Conservation (phyloP, 2,113 vertebrate species). For the Gobius niger region DNA sequence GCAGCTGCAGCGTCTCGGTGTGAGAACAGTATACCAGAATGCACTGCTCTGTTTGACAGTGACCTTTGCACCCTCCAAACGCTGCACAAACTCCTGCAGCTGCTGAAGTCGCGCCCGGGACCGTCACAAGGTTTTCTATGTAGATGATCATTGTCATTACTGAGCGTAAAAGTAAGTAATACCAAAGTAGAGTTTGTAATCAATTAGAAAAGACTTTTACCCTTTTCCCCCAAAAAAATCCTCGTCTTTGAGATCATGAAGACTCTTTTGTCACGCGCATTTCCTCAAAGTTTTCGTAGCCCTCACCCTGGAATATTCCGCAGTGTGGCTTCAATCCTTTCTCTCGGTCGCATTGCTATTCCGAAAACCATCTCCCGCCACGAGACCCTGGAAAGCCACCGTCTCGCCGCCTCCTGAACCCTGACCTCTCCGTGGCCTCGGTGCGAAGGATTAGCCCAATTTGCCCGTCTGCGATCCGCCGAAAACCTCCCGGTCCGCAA, state of each 20-base stretch:
- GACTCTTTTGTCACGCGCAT: too few relatives aligned
- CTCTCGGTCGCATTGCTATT: too few relatives aligned
- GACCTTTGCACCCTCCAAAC: background rate
- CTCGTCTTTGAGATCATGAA: too few relatives aligned
- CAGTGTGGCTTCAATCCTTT: too few relatives aligned
- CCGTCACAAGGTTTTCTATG: too few relatives aligned
- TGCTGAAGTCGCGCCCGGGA: background rate
- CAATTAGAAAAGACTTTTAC: too few relatives aligned
- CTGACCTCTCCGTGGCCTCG: constrained; percentile 58
- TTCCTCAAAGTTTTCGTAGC: too few relatives aligned
- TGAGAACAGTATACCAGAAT: background rate
- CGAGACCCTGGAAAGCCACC: constrained; percentile 22
- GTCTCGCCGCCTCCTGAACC: constrained; percentile 14
- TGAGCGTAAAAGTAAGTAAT: too few relatives aligned
- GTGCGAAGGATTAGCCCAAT: constrained; percentile 60
- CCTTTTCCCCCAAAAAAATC: too few relatives aligned
- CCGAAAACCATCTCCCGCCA: background rate
- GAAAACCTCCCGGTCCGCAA: constrained; percentile 44
- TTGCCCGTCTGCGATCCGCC: constrained; percentile 46
- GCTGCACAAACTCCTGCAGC: constrained; percentile 4
- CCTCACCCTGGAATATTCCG: too few relatives aligned
- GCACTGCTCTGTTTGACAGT: background rate
- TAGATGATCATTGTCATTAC: too few relatives aligned
- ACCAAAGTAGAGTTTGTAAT: background rate
- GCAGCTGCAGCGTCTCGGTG: background rate